Conservation (phyloP, 1,140 invertebrate genomes). For the Eueides isabella region DNA sequence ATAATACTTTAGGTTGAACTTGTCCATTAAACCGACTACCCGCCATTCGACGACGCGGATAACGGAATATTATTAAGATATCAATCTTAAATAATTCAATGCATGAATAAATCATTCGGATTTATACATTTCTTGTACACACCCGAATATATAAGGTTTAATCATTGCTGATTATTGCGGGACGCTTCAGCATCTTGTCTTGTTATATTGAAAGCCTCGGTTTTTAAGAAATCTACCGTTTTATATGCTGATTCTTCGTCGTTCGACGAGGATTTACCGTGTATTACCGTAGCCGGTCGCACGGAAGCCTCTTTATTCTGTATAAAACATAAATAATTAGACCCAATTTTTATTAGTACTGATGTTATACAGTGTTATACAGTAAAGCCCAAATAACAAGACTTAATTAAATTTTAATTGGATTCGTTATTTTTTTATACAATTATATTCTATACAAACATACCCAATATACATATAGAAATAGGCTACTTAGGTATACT, state of each 20-base stretch:
- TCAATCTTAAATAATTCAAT: not conserved
- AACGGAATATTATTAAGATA: no score
- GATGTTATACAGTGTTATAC: no score
- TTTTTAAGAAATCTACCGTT: constrained; percentile 95
- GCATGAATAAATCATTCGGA: constrained; percentile 33
- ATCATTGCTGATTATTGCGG: constrained; percentile 56
- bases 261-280: constrained; percentile 51
- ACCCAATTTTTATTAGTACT: no score
- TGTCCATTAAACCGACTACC: no score
- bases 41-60: no score
- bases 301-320: constrained; percentile 27
- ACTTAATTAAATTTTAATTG: no score
- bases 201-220: constrained; percentile 94
- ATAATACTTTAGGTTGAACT: no score
- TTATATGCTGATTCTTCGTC: constrained; percentile 89
- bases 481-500: no score
- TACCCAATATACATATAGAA: no score
- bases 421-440: no score
- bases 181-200: constrained; percentile 88
- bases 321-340: not conserved
- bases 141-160: constrained; percentile 30
- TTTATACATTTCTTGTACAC: constrained; percentile 39
- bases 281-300: constrained; percentile 37
- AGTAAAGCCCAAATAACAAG: no score
- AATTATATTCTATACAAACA: no score